Percentiles rank a stretch among this genome's conserved stretches.
phyloP scores from a whole-genome alignment of 2,113 vertebrate genomes.

The Solenodon paradoxus region DNA sequence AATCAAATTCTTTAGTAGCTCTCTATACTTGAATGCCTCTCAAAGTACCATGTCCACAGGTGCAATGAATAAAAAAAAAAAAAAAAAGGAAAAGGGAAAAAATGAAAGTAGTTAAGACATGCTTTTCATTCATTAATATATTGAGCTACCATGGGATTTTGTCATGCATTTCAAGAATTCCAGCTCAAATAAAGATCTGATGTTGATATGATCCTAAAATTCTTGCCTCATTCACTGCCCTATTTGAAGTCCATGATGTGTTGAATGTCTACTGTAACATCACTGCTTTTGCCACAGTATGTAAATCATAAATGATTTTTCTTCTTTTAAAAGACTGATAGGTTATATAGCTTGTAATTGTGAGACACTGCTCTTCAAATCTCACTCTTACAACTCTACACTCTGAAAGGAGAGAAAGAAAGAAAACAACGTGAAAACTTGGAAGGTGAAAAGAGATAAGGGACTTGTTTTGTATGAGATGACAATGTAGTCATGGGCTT shows the following conservation, averaged over 20 bases:
- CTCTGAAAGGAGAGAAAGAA: background rate
- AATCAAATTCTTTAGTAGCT: background rate
- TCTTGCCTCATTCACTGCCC: background rate
- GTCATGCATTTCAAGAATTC: background rate
- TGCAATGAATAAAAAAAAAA: background rate
- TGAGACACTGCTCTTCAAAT: background rate
- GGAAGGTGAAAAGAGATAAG: accelerated
- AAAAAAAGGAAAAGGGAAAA: background rate
- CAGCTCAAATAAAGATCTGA: background rate
- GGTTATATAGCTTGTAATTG: background rate
- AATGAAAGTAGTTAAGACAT: background rate
- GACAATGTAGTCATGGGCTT: too few species aligned
- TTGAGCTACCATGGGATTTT: background rate
- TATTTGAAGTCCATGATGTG: background rate
- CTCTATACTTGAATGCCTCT: background rate
- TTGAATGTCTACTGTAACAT: background rate
- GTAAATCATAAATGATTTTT: background rate
- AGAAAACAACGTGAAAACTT: background rate
- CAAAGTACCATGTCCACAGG: background rate
- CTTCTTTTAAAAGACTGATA: background rate
- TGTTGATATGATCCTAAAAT: background rate
- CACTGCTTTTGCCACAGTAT: background rate
- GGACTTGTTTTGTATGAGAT: background rate
- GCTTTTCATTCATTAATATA: background rate
- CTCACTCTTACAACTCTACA: background rate